Percentiles rank a stretch among this genome's conserved stretches.
Conservation (phyloP, 1,140 invertebrate genomes). For the Riptortus pedestris region DNA sequence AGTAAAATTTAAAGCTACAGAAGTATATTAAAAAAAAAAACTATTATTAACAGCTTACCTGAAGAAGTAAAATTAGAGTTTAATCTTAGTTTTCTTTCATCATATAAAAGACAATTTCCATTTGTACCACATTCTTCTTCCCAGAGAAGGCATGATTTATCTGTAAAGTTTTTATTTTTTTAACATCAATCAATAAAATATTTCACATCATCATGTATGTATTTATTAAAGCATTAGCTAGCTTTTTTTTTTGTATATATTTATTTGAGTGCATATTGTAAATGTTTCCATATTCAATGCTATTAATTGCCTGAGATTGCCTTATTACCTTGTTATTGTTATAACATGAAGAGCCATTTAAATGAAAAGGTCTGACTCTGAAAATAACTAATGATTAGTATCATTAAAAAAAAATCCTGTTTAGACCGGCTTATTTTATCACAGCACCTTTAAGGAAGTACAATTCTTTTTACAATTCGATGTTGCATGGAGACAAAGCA, state of each 20-base stretch:
- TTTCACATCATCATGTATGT: too few relatives aligned
- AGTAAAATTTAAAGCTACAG: slow-evolving; percentile 26
- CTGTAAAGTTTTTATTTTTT: too few relatives aligned
- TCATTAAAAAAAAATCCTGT: too few relatives aligned
- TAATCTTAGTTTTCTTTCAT: slow-evolving; percentile 33
- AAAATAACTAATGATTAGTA: too few relatives aligned
- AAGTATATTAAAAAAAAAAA: too few relatives aligned
- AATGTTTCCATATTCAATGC: slow-evolving; percentile 1
- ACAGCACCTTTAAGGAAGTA: too few relatives aligned
- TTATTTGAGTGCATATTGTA: not conserved
- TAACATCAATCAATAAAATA: too few relatives aligned
- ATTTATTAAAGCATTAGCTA: slow-evolving; percentile 2
- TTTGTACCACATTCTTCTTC: slow-evolving; percentile 34
- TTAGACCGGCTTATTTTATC: too few relatives aligned
- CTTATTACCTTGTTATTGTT: not conserved
- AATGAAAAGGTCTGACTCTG: too few relatives aligned
- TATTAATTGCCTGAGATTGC: not conserved
- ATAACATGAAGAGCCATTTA: too few relatives aligned
- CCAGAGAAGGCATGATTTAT: slow-evolving; percentile 35
- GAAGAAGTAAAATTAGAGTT: slow-evolving; percentile 31
- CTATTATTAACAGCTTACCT: slow-evolving; percentile 28
- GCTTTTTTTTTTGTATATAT: not conserved
- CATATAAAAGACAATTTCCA: slow-evolving; percentile 37
- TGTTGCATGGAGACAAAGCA: too few relatives aligned
- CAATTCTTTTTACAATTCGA: too few relatives aligned